phyloP scores from a whole-genome alignment of 2,888 invertebrate species.

The Hirtodrosophila histrioides region DNA sequence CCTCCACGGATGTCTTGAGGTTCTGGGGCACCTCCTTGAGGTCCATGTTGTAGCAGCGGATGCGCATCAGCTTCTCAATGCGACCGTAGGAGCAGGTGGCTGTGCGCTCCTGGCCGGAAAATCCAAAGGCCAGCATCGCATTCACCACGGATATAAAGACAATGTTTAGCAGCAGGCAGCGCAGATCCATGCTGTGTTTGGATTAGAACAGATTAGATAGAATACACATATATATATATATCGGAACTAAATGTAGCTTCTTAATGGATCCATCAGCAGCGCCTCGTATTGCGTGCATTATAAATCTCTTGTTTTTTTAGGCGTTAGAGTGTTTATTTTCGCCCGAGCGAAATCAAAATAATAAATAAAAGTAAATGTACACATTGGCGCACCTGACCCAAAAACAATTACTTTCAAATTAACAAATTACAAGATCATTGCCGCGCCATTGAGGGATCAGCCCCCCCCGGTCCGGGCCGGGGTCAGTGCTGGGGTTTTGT shows the following conservation, averaged over 20 bases:
- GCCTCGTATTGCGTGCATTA: not conserved
- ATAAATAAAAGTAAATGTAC: conserved; percentile 58
- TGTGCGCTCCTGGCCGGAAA: conserved; percentile 72
- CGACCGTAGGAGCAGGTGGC: conserved; percentile 79
- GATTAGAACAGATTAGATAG: conserved; percentile 7
- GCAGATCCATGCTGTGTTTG: conserved; percentile 71
- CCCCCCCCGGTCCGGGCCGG: conserved; percentile 3
- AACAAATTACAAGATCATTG: conserved; percentile 78
- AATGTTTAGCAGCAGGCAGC: conserved; percentile 68
- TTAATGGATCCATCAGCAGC: conserved; percentile 15
- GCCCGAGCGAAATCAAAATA: conserved; percentile 37
- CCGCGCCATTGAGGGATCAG: conserved; percentile 57
- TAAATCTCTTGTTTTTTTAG: conserved; percentile 32
- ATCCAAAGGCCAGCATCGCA: conserved; percentile 79
- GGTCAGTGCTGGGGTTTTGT: conserved; percentile 32
- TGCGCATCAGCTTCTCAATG: conserved; percentile 80
- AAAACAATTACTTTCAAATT: conserved; percentile 74
- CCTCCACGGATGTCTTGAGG: conserved; percentile 83
- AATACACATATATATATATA: conserved; percentile 1
- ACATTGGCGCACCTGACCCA: conserved; percentile 27
- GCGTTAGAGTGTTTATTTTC: conserved; percentile 61
- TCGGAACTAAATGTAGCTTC: conserved; percentile 1
- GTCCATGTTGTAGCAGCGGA: conserved; percentile 82
- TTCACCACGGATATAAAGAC: conserved; percentile 56
- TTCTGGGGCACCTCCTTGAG: conserved; percentile 83